A percentile compares a stretch with the other conserved stretches of the same genome.
phyloP scores from a whole-genome alignment of 1,140 invertebrate genomes.

The Platorchestia sp. region DNA sequence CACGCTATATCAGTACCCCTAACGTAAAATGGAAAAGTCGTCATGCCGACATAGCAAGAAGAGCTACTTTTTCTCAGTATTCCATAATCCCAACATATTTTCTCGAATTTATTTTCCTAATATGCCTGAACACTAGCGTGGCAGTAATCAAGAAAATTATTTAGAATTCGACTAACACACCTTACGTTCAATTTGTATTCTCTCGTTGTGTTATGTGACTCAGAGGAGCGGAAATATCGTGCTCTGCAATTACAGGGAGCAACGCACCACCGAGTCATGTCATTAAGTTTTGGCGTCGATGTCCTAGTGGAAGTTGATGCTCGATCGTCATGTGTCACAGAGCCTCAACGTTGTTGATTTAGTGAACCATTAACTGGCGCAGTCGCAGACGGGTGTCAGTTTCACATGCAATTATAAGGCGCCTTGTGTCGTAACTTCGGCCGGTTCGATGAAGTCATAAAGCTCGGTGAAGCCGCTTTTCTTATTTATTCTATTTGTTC shows the following conservation, averaged over 20 bases:
- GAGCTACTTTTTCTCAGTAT: no score
- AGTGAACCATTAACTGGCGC: conserved; percentile 4
- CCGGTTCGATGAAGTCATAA: conserved; percentile 21
- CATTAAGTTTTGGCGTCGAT: neutral
- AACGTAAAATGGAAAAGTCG: no score
- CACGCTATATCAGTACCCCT: no score
- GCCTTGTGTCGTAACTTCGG: conserved; percentile 23
- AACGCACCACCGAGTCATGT: neutral
- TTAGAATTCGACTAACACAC: no score
- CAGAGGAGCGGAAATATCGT: neutral
- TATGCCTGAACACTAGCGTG: no score
- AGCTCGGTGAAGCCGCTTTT: conserved; percentile 9
- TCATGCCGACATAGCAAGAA: no score
- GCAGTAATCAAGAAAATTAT: no score
- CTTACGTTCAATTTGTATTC: neutral
- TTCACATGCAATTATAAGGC: conserved; percentile 55
- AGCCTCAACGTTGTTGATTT: conserved; percentile 35
- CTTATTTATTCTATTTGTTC: conserved; percentile 33
- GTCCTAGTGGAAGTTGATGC: neutral
- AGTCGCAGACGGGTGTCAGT: neutral
- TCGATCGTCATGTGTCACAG: conserved; percentile 22
- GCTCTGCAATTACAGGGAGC: neutral
- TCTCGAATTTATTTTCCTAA: no score
- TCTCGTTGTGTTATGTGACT: neutral
- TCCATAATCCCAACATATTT: no score